Evolutionary conservation across 2,888 invertebrate species (phyloP).

Genomic region (Parelbella ahira): DNA sequence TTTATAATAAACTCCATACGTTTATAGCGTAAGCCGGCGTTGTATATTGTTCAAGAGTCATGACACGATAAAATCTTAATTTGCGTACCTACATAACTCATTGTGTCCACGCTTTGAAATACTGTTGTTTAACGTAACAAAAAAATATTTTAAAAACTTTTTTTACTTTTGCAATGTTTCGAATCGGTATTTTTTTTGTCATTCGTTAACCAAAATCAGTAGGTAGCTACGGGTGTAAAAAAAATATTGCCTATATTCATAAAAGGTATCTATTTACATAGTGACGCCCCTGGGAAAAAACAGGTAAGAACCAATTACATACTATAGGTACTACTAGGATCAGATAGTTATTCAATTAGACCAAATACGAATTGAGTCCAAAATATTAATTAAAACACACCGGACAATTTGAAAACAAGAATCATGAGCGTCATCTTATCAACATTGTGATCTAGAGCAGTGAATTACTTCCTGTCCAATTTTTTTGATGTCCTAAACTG

Average conservation of each 20-base stretch:
- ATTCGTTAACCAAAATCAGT: too few relatives aligned
- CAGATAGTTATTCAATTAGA: too few relatives aligned
- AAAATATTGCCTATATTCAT: too few relatives aligned
- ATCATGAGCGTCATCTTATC: too few relatives aligned
- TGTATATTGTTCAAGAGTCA: slow-evolving; percentile 33
- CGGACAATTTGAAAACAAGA: too few relatives aligned
- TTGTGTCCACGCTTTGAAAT: slow-evolving; percentile 42
- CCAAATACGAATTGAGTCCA: too few relatives aligned
- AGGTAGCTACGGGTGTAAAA: too few relatives aligned
- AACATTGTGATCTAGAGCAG: slow-evolving; percentile 1
- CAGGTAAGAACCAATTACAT: too few relatives aligned
- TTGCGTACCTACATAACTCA: slow-evolving; percentile 50
- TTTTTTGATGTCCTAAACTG: slow-evolving; percentile 6
- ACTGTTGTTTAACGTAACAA: slow-evolving; percentile 33
- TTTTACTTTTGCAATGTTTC: slow-evolving; percentile 8
- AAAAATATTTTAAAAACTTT: slow-evolving; percentile 14
- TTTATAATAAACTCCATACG: slow-evolving; percentile 13
- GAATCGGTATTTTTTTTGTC: slow-evolving; percentile 10
- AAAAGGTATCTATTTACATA: too few relatives aligned
- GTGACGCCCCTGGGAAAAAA: too few relatives aligned
- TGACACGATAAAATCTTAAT: slow-evolving; percentile 59
- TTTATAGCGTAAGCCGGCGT: slow-evolving; percentile 23
- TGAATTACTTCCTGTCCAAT: slow-evolving; percentile 24
- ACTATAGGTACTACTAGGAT: too few relatives aligned
- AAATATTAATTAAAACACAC: too few relatives aligned